Evolutionary conservation across 2,113 vertebrate species (phyloP).

Genomic region (Tretioscincus oriximinensis): DNA sequence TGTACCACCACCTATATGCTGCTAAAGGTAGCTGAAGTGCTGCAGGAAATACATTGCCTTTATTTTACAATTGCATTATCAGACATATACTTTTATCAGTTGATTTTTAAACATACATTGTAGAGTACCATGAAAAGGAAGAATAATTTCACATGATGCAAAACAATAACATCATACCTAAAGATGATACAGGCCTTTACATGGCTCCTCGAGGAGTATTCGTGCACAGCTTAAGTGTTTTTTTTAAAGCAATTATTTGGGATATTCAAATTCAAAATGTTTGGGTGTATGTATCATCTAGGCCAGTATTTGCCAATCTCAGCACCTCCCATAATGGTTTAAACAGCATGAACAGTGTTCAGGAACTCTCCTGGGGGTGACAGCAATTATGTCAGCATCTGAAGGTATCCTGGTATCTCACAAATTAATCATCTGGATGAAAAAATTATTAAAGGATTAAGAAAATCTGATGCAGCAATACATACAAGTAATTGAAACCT

Average conservation of each 20-base stretch:
- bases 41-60: neutral
- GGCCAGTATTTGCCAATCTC: neutral
- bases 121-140: neutral
- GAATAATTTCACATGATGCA: neutral
- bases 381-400: neutral
- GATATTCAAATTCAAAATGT: neutral
- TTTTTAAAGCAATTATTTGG: neutral
- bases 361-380: neutral
- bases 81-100: too few species aligned
- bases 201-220: neutral
- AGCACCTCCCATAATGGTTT: neutral
- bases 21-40: neutral
- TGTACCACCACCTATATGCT: constrained; percentile 40
- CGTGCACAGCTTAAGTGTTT: neutral
- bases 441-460: neutral
- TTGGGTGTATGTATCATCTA: too few species aligned
- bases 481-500: too few species aligned
- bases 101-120: too few species aligned
- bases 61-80: neutral
- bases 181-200: neutral
- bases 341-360: neutral
- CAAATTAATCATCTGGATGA: neutral
- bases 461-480: neutral
- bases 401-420: neutral
- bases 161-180: neutral